Evolutionary conservation across 2,888 invertebrate species (phyloP).

Genomic region (Yponomeuta sedellus): DNA sequence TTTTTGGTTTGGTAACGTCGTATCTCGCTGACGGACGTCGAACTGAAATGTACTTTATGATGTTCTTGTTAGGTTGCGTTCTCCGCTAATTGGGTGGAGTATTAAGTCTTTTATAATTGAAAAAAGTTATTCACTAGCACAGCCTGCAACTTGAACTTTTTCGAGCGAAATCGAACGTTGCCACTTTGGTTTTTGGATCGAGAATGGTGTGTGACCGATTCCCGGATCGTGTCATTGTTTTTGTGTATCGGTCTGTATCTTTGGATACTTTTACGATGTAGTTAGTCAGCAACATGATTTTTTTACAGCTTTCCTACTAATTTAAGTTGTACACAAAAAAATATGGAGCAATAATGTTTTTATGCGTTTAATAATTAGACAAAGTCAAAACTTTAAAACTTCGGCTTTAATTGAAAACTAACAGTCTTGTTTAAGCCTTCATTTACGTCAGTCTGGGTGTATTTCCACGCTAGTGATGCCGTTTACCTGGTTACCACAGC

Average conservation of each 20-base stretch:
- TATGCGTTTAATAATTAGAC: neutral
- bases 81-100: slow-evolving; percentile 23
- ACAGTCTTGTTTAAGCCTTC: no score
- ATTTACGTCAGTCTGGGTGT: no score
- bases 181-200: slow-evolving; percentile 28
- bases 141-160: slow-evolving; percentile 48
- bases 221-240: slow-evolving; percentile 59
- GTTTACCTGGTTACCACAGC: no score
- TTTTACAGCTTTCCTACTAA: slow-evolving; percentile 17
- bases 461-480: no score
- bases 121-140: slow-evolving; percentile 67
- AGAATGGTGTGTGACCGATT: slow-evolving; percentile 29
- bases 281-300: slow-evolving; percentile 18
- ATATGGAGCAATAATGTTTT: neutral
- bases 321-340: neutral
- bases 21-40: slow-evolving; percentile 34
- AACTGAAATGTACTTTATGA: slow-evolving; percentile 29
- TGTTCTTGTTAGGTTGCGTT: slow-evolving; percentile 20
- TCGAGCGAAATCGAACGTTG: slow-evolving; percentile 41
- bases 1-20: slow-evolving; percentile 55
- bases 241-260: slow-evolving; percentile 68
- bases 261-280: slow-evolving; percentile 62
- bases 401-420: no score
- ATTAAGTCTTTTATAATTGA: slow-evolving; percentile 67
- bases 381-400: neutral